Evolutionary conservation across 1,140 invertebrate genomes (phyloP), one percentile per base, ranked within the genome.

Genomic region (Bombus consobrinus): DNA sequence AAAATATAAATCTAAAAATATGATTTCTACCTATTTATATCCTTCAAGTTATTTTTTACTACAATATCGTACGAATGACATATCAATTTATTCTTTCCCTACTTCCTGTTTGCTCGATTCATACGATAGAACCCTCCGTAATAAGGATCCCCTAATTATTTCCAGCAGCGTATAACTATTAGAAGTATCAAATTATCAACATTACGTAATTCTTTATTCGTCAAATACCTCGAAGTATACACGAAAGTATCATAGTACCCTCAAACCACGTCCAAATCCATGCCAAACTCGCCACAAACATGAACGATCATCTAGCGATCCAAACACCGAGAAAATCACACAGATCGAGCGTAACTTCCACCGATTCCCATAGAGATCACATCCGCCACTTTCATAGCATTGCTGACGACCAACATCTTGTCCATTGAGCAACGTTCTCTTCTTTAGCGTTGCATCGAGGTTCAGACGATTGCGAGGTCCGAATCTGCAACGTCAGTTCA

Each of bases 401-500:
- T 39, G 43, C 37, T n/a, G 1, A 62, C 59, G 3, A 72, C 73
- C 57, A 62, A 3, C n/a, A 18, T 43, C 43, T 74, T 15, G 57
- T 64, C 71, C 66, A 73, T 90, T 83, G 72, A 82, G 59, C 62
- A 59, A 53, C 57, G 39, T 62, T 74, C 73, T 74, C n/a, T 37
- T 77, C 66, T 69, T 32, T 57, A 62, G 25, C 57, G 74, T 87
- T 84, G 83, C 85, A 78, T 83, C 74, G 22, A n/a, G 66, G 37
- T 81, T 88, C 72, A 74, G 88, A 80, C 59, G 91, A 93, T 93
- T 87, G 92, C 92, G 90, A 88, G 87, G 94, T 95, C 93, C 94
- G 95, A 95, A 95, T 94, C 87, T 93, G 95, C 93, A 92, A 86
- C 93, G 94, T 95, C 94, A 95, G 93, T 92, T 90, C 87, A 75